These are phyloP conservation scores for Rhingia campestris DNA, from an alignment of 2,888 invertebrate genomes.

Conservation along the genomic window DNA sequence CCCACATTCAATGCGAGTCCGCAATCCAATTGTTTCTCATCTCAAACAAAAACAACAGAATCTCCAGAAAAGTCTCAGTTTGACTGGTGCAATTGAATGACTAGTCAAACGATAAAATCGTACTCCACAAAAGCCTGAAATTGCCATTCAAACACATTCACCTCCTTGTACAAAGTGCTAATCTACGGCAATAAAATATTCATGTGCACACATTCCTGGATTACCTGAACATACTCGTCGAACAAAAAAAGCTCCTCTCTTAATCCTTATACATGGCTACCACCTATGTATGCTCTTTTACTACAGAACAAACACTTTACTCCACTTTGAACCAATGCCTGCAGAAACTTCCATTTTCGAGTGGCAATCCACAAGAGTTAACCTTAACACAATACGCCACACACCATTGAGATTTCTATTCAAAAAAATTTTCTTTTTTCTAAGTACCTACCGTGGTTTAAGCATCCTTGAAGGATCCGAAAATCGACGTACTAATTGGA, in stretches of 20 bases:
- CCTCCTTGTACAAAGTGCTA: slow-evolving; percentile 20
- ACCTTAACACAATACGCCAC: slow-evolving; percentile 42
- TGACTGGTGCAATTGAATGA: slow-evolving; percentile 1
- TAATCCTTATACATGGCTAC: neutral
- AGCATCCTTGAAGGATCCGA: slow-evolving; percentile 35
- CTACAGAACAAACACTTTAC: slow-evolving; percentile 36
- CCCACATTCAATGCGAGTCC: no score
- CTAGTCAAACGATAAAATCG: slow-evolving; percentile 9
- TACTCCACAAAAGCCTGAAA: slow-evolving; percentile 22
- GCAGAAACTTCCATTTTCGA: slow-evolving; percentile 29
- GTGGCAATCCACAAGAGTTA: slow-evolving; percentile 30
- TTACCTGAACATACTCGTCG: neutral
- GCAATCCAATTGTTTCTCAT: no score
- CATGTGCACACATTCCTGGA: slow-evolving; percentile 34
- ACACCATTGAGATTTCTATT: slow-evolving; percentile 49
- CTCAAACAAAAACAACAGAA: no score
- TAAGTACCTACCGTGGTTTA: slow-evolving; percentile 4
- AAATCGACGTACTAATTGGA: slow-evolving; percentile 70
- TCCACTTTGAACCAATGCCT: slow-evolving; percentile 3
- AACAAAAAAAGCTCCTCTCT: slow-evolving; percentile 10
- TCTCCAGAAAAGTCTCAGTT: no score
- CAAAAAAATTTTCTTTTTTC: slow-evolving; percentile 23
- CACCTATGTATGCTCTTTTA: slow-evolving; percentile 15
- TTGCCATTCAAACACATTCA: slow-evolving; percentile 33
- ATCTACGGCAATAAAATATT: slow-evolving; percentile 59